Conservation (phyloP, 2,888 invertebrate genomes). For the Oeneis ivallda region DNA sequence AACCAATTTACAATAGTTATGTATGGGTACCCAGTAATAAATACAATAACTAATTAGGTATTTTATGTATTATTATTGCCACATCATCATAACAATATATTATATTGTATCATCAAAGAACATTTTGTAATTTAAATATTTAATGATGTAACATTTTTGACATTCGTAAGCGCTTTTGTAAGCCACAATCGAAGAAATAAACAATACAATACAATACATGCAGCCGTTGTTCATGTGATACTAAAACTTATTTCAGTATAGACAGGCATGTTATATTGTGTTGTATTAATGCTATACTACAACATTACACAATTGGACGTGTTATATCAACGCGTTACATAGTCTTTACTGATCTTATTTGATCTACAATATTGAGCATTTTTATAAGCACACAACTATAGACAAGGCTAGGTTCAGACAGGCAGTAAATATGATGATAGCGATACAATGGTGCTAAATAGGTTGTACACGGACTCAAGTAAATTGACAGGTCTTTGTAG, state of each 20-base stretch:
- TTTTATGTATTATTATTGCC: too few relatives aligned
- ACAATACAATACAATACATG: too few relatives aligned
- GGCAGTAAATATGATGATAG: background rate
- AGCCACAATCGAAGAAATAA: too few relatives aligned
- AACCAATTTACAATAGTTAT: background rate
- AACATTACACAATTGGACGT: background rate
- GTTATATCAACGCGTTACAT: conserved; percentile 5
- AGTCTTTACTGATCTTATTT: background rate
- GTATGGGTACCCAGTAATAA: too few relatives aligned
- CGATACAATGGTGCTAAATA: too few relatives aligned
- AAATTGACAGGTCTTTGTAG: too few relatives aligned
- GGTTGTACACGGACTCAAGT: too few relatives aligned
- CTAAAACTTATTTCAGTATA: background rate
- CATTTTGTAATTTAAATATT: too few relatives aligned
- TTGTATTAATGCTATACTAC: background rate
- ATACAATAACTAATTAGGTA: too few relatives aligned
- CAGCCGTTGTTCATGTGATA: background rate
- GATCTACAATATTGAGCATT: conserved; percentile 7
- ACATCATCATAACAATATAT: background rate
- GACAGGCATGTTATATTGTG: background rate
- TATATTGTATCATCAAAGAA: conserved; percentile 5
- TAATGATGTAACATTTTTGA: too few relatives aligned
- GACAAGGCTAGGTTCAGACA: background rate
- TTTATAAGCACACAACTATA: background rate
- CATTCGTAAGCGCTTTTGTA: too few relatives aligned